Conservation (phyloP, 2,888 invertebrate species). For the Calameuta filiformis region DNA sequence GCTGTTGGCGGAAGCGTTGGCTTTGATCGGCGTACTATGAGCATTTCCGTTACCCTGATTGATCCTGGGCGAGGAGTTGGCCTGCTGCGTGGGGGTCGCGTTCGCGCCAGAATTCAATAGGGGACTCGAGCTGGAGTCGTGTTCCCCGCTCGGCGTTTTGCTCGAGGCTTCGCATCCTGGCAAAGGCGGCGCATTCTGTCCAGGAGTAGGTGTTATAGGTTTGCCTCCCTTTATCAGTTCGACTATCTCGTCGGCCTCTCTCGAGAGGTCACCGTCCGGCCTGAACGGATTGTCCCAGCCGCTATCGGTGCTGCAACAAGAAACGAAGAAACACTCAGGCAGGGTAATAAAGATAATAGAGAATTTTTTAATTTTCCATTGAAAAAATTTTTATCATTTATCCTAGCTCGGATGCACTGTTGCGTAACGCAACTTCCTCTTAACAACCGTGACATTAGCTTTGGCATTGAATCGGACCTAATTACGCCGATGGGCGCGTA, state of each 20-base stretch:
- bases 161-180: conserved; percentile 65
- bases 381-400: too few relatives aligned
- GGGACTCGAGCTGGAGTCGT: conserved; percentile 60
- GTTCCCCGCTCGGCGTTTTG: conserved; percentile 43
- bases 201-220: conserved; percentile 78
- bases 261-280: conserved; percentile 93
- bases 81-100: conserved; percentile 46
- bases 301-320: conserved; percentile 84
- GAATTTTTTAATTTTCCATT: too few relatives aligned
- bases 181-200: conserved; percentile 68
- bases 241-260: conserved; percentile 96
- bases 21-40: conserved; percentile 58
- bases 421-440: conserved; percentile 25
- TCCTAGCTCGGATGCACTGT: not conserved
- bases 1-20: conserved; percentile 36
- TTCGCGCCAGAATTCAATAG: conserved; percentile 46
- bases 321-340: not conserved
- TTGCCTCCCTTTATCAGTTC: conserved; percentile 93
- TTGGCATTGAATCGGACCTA: conserved; percentile 53
- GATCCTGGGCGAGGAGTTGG: conserved; percentile 46
- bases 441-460: conserved; percentile 57
- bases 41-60: conserved; percentile 62
- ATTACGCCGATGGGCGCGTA: conserved; percentile 34
- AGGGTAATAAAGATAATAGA: not conserved
- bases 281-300: conserved; percentile 98